Base-by-base conservation (phyloP, 2,113 vertebrate species). In the Ciconia boyciana region DNA sequence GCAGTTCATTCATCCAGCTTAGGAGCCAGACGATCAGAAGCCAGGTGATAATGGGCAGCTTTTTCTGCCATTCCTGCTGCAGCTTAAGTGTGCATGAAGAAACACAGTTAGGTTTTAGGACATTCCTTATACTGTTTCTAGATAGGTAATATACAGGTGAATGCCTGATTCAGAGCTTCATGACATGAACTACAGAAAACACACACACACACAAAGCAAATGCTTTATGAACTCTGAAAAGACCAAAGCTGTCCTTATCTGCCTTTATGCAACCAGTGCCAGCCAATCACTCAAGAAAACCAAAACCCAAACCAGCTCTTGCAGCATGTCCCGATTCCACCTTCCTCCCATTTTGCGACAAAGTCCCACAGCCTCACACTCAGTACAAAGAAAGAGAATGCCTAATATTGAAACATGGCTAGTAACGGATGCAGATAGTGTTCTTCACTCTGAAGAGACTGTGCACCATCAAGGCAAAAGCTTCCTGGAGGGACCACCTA, bases 401-500 rank as follows among this genome's bases (percentile, higher is more conserved):
- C 19, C 31, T 21, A 43, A 22, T 28, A 62, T 2, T 58, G 28
- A 46, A 79, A 76, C 29, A 41, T 22, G 66, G 22, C 9, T 41
- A 78, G 31, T 28, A 62, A 41, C 6, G 6, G 39, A 77, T 80
- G 71, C 26, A 61, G 62, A 39, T 2, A 1, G 9, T 22, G 9
- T 16, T 68, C 29, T 69, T 84, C 9, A 62, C 22, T 29, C 16
- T 31, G 13, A 77, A 76, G 6, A 69, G 41, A 43, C 24, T 26
- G 10, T 8, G 3, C 1, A 0, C 31, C 41, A 70, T 28, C 34
- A 52, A 0, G 0, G 18, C 8, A 16, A 80, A 70, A 77, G 19
- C 5, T 19, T 52, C 29, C 58, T 54, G 46, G 17, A 74, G 49
- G 41, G 17, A 31, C 8, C 36, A 14, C 11, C 29, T 60, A 48